A percentile compares a stretch with the other conserved stretches of the same genome.
Evolutionary conservation across 1,140 invertebrate genomes (phyloP).

Genomic region (Cotesia typhae): DNA sequence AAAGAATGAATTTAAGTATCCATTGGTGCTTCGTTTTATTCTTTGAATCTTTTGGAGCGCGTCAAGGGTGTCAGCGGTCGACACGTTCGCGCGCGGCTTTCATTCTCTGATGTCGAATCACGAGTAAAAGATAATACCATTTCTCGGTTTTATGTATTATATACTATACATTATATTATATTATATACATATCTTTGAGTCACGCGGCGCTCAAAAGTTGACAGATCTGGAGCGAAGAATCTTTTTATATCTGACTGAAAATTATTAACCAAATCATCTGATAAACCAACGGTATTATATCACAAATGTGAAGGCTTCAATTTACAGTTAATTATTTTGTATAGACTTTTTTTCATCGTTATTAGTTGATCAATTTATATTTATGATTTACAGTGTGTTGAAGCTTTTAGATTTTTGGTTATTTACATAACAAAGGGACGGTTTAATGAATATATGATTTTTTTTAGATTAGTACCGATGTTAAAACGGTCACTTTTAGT

Average conservation of each 20-base stretch:
- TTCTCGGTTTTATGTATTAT: background rate
- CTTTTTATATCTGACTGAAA: background rate
- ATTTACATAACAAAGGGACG: background rate
- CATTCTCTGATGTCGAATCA: conserved; percentile 34
- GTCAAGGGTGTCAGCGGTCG: conserved; percentile 25
- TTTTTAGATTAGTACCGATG: background rate
- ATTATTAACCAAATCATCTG: no score
- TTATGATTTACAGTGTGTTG: background rate
- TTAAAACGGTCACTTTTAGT: no score
- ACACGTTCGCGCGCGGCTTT: conserved; percentile 29
- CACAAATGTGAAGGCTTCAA: conserved; percentile 16
- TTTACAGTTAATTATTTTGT: conserved; percentile 4
- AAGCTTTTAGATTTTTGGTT: background rate
- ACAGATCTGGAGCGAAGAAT: conserved; percentile 25
- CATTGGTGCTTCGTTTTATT: no score
- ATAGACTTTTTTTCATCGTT: conserved; percentile 8
- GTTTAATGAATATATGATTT: conserved; percentile 3
- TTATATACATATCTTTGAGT: conserved; percentile 22
- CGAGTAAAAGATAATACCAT: conserved; percentile 36
- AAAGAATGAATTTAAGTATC: no score
- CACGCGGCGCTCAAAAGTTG: conserved; percentile 15
- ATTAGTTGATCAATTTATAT: no score
- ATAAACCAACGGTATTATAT: background rate
- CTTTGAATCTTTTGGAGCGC: conserved; percentile 3
- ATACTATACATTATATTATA: no score